Conservation (phyloP, 2,797 vertebrate species). For the Esox lucius region DNA sequence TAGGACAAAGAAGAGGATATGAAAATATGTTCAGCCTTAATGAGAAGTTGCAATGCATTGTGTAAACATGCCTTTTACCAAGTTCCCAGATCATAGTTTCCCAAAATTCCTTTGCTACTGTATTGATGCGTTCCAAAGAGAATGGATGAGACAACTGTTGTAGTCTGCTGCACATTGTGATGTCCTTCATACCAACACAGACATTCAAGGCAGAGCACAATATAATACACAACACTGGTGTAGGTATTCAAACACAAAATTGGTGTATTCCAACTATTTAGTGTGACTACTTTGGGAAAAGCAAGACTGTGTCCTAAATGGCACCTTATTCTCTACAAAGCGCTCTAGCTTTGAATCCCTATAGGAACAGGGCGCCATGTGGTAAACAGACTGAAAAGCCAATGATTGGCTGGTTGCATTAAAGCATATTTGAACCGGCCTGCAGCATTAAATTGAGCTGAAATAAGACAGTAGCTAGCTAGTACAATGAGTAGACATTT, state of each 20-base stretch:
- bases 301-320: not conserved
- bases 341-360: no score
- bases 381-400: no score
- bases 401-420: no score
- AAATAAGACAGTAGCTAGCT: not conserved
- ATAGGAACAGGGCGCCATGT: no score
- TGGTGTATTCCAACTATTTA: not conserved
- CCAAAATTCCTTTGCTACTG: not conserved
- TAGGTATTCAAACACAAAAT: no score
- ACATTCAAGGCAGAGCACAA: not conserved
- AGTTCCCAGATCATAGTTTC: no score
- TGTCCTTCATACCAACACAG: not conserved
- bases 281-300: not conserved
- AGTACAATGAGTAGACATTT: not conserved
- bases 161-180: not conserved
- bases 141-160: not conserved
- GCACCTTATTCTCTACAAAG: no score
- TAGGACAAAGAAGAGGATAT: not conserved
- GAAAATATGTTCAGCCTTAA: no score
- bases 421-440: not conserved
- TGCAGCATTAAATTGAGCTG: not conserved
- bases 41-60: no score
- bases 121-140: not conserved
- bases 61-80: no score
- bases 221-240: not conserved